Percentiles rank a stretch among this genome's conserved stretches.
phyloP scores from a whole-genome alignment of 1,140 invertebrate genomes.

The Nasonia vitripennis region DNA sequence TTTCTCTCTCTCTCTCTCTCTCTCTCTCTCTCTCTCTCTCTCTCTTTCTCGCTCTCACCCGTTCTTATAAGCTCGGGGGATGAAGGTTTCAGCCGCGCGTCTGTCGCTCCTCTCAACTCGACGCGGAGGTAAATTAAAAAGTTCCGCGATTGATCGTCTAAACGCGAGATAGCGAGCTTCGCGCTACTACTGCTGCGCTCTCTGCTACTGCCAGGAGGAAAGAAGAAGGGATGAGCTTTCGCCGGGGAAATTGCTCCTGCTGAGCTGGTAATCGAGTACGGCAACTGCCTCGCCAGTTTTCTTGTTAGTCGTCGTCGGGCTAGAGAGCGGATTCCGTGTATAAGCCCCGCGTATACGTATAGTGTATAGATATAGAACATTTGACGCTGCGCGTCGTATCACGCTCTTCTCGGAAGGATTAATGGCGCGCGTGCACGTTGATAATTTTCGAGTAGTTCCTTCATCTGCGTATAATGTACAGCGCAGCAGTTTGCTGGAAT shows the following conservation, averaged over 20 bases:
- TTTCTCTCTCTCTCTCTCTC: not conserved
- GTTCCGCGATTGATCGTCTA: conserved; percentile 30
- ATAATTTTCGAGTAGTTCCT: too few species aligned
- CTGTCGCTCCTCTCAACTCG: not conserved
- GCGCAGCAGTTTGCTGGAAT: too few species aligned
- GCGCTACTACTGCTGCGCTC: not conserved
- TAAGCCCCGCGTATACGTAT: not conserved
- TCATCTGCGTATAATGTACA: too few species aligned
- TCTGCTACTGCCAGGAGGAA: not conserved
- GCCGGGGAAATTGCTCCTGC: conserved; percentile 30
- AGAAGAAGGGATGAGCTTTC: not conserved
- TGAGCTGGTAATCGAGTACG: conserved; percentile 6
- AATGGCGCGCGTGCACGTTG: not conserved
- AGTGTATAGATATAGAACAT: not conserved
- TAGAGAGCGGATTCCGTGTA: not conserved
- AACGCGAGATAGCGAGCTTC: not conserved
- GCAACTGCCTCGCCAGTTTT: conserved; percentile 4
- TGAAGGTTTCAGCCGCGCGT: not conserved
- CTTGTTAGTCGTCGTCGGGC: not conserved
- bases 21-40: too few species aligned
- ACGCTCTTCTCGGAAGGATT: not conserved
- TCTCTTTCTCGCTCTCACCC: not conserved
- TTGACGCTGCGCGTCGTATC: not conserved
- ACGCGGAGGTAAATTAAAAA: conserved; percentile 30
- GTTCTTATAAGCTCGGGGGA: not conserved